phyloP scores from a whole-genome alignment of 2,113 vertebrate species.

The Mastomys natalensis region DNA sequence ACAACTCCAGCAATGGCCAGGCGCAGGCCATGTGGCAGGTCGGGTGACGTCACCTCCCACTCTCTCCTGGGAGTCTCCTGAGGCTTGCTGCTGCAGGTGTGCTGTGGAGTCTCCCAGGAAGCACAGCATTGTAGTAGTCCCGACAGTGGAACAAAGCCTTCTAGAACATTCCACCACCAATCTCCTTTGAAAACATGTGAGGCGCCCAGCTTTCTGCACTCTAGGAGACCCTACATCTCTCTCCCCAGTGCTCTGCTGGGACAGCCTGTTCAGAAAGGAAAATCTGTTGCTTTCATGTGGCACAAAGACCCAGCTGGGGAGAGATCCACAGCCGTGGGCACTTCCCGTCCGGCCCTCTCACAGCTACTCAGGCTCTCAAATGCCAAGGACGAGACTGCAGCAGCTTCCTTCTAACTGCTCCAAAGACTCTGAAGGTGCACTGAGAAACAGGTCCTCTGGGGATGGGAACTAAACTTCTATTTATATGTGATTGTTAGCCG shows the following conservation, averaged over 20 bases:
- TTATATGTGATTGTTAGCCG: background rate
- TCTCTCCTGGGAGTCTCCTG: background rate
- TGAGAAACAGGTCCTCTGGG: conserved; percentile 27
- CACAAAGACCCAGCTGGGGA: conserved; percentile 47
- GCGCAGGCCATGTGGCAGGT: background rate
- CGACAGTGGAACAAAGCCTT: background rate
- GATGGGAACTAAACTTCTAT: background rate
- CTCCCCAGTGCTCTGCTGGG: background rate
- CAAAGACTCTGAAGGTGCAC: background rate
- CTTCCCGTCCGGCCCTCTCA: accelerated
- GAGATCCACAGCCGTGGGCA: conserved; percentile 16
- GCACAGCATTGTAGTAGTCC: too few species aligned
- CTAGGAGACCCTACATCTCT: background rate
- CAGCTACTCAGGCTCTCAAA: background rate
- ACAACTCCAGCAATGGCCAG: background rate
- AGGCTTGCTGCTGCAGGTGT: too few species aligned
- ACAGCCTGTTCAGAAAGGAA: conserved; percentile 71
- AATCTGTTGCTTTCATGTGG: conserved; percentile 41
- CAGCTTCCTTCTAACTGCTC: background rate
- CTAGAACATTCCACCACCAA: background rate
- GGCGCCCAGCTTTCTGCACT: too few species aligned
- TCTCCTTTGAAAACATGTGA: background rate
- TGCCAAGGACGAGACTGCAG: conserved; percentile 24
- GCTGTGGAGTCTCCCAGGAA: background rate
- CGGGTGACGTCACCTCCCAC: too few species aligned